Evolutionary conservation across 1,140 invertebrate species (phyloP), one percentile per base, ranked within the genome.

Genomic region (Brachionus angularis): DNA sequence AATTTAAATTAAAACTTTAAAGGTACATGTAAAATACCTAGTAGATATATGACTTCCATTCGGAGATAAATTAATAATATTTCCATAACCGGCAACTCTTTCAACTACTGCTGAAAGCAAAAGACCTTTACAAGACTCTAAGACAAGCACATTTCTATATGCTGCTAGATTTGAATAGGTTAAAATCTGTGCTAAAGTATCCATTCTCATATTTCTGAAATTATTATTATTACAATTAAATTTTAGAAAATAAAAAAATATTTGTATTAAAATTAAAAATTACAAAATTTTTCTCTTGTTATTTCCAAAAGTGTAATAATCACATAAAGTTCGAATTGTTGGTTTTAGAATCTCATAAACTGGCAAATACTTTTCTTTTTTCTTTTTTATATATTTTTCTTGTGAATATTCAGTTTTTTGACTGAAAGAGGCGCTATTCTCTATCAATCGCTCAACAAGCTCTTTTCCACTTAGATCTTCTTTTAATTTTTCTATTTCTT

Each of bases 341-440:
- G 92, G 90, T 76, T 85, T 86, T 14, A 87, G 80, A 34, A 86
- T 18, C 36, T 73, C 92, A 80, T 42, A 55, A 44, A 75, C 49
- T 14, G 10, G 46, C 27, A 74, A 46, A 36, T 93, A 94, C 78
- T 94, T 94, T 73, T 88, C 89, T 75, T 91, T 89, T 79, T 96
- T 96, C 78, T 96, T 96, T 52, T 88, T 89, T 5, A 96, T 85
- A 79, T 96, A 96, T 79, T 96, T 96, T 75, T 91, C 89, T 80
- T 96, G 91, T 0, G 91, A 90, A 79, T 88, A 96, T 76, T 89
- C 89, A 1, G 92, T 96, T 84, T 94, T 95, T 31, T 85, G 84
- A 27, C 85, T 84, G 80, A 85, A 85, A 8, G 91, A 91, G 72
- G 86, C 88, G 44, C 91, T 96, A 78, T 94, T 94, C 73, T 88